Base-by-base conservation (phyloP, 2,113 vertebrate species). In the Alces alces region DNA sequence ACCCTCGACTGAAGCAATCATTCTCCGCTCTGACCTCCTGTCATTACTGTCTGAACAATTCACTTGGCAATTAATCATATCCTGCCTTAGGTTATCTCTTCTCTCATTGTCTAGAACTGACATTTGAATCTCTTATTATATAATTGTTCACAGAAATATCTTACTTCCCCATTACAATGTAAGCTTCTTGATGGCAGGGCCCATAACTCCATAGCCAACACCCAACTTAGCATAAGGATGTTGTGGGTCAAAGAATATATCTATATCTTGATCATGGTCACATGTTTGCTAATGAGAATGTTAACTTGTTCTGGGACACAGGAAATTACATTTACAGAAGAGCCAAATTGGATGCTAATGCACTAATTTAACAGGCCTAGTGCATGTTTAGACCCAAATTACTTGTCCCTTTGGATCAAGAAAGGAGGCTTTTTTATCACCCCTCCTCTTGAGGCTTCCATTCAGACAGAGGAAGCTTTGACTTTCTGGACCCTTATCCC, bases 61-160 rank as follows among this genome's bases (percentile, higher is more conserved):
- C 88, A 55, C 61, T 85, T 19, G 50, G 73, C 88, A 82, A 94
- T 98, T 96, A 90, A 95, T 98, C 98, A 95, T 15, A n/a, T 58
- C 94, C 83, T 70, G 45, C 85, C 91, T 86, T 11, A 6, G 80
- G 94, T 88, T 88, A 85, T 90, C 87, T 79, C 79, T 61, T 70
- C 30, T n/a, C 76, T 61, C 43, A 6, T 28, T 84, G 94, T 78
- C 94, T 84, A 57, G 61, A 92, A 58, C 80, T 43, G 70, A 28
- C n/a, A 54, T 47, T n/a, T 25, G 54, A 39, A 33, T 79, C 55
- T 50, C 70, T 61, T 57, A 73, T 84, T 47, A 54, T 47, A 33
- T 28, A 39, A 57, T 43, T 55, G 60, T 54, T 79, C 50, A 33
- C 36, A 66, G 27, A 30, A 58, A 5, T 43, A 25, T 17, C 60